Evolutionary conservation across 2,113 vertebrate genomes (phyloP).

Genomic region (Tupaia chinensis): DNA sequence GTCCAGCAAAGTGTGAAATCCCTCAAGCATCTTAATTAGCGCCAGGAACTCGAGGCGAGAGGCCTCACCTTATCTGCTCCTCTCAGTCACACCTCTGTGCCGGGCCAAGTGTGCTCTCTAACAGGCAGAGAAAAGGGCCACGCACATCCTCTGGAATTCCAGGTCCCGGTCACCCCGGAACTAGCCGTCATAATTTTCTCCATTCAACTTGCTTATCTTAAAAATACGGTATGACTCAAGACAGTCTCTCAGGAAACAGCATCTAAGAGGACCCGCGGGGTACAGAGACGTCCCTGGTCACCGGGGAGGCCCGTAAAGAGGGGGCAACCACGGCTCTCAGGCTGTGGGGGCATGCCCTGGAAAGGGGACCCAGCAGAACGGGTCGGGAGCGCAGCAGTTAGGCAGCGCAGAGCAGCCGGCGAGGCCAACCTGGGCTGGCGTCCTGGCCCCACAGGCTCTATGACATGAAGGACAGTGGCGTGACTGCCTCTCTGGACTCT

Average conservation of each 20-base stretch:
- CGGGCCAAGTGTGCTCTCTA: neutral
- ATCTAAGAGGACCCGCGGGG: neutral
- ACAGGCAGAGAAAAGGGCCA: neutral
- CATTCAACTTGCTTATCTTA: neutral
- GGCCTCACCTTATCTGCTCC: neutral
- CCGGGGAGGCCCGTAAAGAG: neutral
- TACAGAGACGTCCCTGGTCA: neutral
- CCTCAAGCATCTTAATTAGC: constrained; percentile 71
- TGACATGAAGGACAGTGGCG: no score
- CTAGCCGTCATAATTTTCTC: neutral
- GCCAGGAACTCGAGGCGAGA: constrained; percentile 60
- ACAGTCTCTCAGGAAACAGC: neutral
- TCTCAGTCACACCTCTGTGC: constrained; percentile 29
- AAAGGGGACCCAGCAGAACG: no score
- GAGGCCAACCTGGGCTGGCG: no score
- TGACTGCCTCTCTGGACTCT: no score
- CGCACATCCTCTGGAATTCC: neutral
- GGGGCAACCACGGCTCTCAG: neutral
- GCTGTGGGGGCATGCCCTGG: neutral
- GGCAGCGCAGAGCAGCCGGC: no score
- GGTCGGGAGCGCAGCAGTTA: no score
- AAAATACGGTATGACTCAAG: neutral
- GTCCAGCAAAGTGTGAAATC: constrained; percentile 46
- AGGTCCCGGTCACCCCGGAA: neutral
- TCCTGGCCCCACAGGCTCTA: no score